A percentile compares a stretch with the other conserved stretches of the same genome.
Conservation (phyloP, 2,888 invertebrate species). For the Pachycephus smyrnensis region DNA sequence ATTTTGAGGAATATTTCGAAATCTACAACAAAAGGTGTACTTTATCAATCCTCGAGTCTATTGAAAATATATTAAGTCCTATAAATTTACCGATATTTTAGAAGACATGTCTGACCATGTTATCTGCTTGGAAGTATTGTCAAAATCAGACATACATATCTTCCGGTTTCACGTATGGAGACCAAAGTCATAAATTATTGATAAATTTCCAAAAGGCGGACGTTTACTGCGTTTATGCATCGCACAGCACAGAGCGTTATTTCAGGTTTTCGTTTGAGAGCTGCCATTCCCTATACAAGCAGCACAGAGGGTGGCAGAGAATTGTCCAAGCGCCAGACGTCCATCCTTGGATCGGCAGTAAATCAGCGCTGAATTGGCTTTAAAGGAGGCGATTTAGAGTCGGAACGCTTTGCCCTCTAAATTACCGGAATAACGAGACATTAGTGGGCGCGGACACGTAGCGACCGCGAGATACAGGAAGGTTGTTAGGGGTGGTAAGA, state of each 20-base stretch:
- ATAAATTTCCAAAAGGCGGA: background rate
- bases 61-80: background rate
- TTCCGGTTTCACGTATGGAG: background rate
- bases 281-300: background rate
- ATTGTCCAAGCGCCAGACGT: conserved; percentile 15
- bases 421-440: conserved; percentile 49
- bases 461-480: conserved; percentile 33
- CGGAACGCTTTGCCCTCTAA: conserved; percentile 37
- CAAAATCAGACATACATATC: background rate
- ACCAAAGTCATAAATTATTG: background rate
- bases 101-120: background rate
- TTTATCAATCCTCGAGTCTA: too few species aligned
- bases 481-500: conserved; percentile 14
- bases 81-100: background rate
- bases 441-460: conserved; percentile 49
- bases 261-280: background rate
- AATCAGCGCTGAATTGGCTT: conserved; percentile 44
- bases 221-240: background rate
- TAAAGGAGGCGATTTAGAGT: conserved; percentile 49
- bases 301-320: background rate
- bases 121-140: background rate
- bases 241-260: background rate
- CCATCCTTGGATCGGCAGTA: conserved; percentile 26
- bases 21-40: background rate
- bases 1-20: too few species aligned